These are phyloP conservation scores for Mormyrus lacerda DNA, from an alignment of 2,113 vertebrate species.

Conservation along the genomic window DNA sequence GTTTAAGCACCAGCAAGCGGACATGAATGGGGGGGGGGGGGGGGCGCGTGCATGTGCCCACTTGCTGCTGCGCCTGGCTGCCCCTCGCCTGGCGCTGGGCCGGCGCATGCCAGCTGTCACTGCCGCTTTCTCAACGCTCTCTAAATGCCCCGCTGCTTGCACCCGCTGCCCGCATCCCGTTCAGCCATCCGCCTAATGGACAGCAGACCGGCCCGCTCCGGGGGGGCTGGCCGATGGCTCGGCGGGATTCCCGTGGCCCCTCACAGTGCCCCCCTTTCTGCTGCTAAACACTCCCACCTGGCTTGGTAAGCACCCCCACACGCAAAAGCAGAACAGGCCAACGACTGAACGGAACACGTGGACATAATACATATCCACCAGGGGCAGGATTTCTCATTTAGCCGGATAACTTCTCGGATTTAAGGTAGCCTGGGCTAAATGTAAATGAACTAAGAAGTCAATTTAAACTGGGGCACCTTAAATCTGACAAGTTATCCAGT, in stretches of 20 bases:
- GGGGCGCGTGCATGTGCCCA: not conserved
- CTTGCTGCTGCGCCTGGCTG: not conserved
- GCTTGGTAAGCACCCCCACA: not conserved
- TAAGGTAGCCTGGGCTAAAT: not conserved
- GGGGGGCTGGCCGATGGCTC: not conserved
- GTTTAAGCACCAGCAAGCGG: not conserved
- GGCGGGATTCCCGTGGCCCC: not conserved
- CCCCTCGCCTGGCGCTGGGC: not conserved
- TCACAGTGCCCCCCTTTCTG: not conserved
- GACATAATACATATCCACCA: not conserved
- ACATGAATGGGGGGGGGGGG: not conserved
- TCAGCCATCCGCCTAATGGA: not conserved
- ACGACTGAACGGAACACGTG: not conserved
- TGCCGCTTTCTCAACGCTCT: not conserved
- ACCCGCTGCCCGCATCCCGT: not conserved
- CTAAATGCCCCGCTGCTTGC: slow-evolving; percentile 5
- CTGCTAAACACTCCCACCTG: not conserved
- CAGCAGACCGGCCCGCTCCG: not conserved
- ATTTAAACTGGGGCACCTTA: not conserved
- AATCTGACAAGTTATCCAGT: not conserved
- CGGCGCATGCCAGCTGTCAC: slow-evolving; percentile 22
- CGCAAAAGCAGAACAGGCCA: not conserved
- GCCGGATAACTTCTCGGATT: not conserved
- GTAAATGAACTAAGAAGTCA: not conserved
- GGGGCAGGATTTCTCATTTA: not conserved